Evolutionary conservation across 2,113 vertebrate species (phyloP), one percentile per base, ranked within the genome.

Genomic region (Proterorhinus semilunaris): DNA sequence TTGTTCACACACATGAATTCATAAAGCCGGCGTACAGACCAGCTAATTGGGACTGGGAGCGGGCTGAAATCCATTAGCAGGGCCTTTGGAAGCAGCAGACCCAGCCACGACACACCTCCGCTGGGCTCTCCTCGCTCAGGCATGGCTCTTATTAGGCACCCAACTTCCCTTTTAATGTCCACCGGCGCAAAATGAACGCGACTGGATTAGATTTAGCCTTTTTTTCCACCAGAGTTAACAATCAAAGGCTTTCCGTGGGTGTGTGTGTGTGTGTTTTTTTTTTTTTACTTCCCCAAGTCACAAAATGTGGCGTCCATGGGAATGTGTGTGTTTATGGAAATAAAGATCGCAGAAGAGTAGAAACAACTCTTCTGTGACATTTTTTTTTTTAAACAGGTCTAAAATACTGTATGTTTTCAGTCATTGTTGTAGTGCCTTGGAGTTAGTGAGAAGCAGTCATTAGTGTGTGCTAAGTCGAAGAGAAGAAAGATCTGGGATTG

Each of bases 91-190:
- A 88, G 79, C 78, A 62, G 71, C 77, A 87, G 72, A 69, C 74
- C 80, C 82, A 55, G 78, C 78, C 69, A 78, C 81, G 83, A 81
- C 89, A 87, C 89, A 91, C 88, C 88, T 90, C 83, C 78, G 83
- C 77, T 80, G 68, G 68, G 68, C 76, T 76, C 74, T 79, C 68
- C 76, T 75, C 73, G n/a, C 76, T 71, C 75, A 86, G 81, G 91
- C 88, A 90, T 91, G 90, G 90, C 90, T 91, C 89, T 84, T 91
- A 93, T 93, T 93, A 93, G 89, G 83, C 82, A 79, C 83, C 27
- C 87, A 84, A 85, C 88, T 91, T 82, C 84, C 72, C 87, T 91
- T 93, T 92, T 93, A 92, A 93, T 92, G 92, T 91, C 84, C 87
- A 78, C 84, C 68, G 69, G 83, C 79, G 85, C 84, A 91, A 91